Evolutionary conservation across 2,888 invertebrate genomes (phyloP), one percentile per base, ranked within the genome.

Genomic region (Lagria hirta): DNA sequence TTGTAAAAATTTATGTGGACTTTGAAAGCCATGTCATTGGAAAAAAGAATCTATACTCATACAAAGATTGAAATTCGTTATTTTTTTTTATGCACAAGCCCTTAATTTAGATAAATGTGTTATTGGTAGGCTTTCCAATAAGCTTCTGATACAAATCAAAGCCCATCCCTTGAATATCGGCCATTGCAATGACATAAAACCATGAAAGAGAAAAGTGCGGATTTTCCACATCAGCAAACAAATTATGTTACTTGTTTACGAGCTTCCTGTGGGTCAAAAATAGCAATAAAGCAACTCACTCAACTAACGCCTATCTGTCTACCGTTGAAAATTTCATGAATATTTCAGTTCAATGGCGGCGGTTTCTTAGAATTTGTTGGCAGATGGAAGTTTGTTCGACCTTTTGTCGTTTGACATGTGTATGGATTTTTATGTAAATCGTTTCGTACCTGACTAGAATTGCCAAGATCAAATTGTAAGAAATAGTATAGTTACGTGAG

Each of bases 271-370:
- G 32, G 41, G 27, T 27, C 27, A 27, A 28, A 26, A 20, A 16
- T 12, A 16, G 33, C 22, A 41, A 41, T 41, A 41, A 38, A 38
- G 30, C 30, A 29, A 26, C 23, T 38, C 28, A 7, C 41, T 3
- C 27, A 10, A 27, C 41, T 41, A 32, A 33, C 33, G 41, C 24
- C 40, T 28, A 30, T 30, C 38, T 30, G 23, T 38, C 30, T 30
- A 27, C 16, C n/a, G 37, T 32, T 33, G 41, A n/a, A n/a, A n/a
- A 41, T 33, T 24, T 24, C 41, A 41, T 41, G 33, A 33, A 41
- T 41, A 33, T 41, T 41, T 41, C 33, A 27, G 21, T 41, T 41
- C 33, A 27, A 16, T 3, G 15, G 8, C 12, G 38, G 15, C 13
- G 11, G 3, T 27, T 22, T 5, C 8, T 11, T 18, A 29, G 27